Percentiles rank a stretch among this genome's conserved stretches.
Evolutionary conservation across 2,888 invertebrate species (phyloP).

Genomic region (Leptinotarsa tumamoca): DNA sequence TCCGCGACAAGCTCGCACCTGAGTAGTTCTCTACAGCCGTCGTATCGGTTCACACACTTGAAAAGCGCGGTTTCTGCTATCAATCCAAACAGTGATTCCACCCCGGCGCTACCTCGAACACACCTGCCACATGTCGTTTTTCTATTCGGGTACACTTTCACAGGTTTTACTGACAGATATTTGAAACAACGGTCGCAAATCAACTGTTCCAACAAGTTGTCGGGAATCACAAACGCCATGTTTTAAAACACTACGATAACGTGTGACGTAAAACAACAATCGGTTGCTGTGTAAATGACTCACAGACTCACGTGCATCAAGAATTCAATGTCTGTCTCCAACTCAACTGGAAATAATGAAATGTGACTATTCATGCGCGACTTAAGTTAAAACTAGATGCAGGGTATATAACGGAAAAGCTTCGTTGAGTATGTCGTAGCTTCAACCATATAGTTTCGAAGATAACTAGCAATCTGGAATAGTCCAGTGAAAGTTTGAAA

Average conservation of each 20-base stretch:
- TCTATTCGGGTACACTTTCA: constrained; percentile 36
- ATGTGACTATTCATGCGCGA: too few relatives aligned
- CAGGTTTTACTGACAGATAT: constrained; percentile 39
- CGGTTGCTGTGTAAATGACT: too few relatives aligned
- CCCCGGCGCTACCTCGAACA: constrained; percentile 19
- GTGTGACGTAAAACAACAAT: too few relatives aligned
- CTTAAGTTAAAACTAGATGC: too few relatives aligned
- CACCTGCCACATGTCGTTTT: constrained; percentile 42
- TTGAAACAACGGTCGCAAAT: constrained; percentile 35
- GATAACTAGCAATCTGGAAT: too few relatives aligned
- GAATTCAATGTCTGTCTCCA: too few relatives aligned
- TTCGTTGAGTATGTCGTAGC: too few relatives aligned
- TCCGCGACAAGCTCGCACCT: constrained; percentile 27
- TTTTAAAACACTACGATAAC: constrained; percentile 3
- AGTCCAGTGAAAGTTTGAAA: too few relatives aligned
- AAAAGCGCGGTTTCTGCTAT: constrained; percentile 36
- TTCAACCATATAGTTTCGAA: too few relatives aligned
- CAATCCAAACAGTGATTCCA: constrained; percentile 30
- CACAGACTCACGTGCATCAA: too few relatives aligned
- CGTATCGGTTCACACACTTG: constrained; percentile 40
- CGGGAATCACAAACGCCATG: constrained; percentile 41
- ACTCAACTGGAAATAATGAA: too few relatives aligned
- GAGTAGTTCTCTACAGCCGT: constrained; percentile 36
- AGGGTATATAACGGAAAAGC: too few relatives aligned
- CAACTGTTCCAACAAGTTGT: constrained; percentile 30